These are phyloP conservation scores for Pristiophorus japonicus DNA, from an alignment of 2,113 vertebrate genomes.

Conservation along the genomic window DNA sequence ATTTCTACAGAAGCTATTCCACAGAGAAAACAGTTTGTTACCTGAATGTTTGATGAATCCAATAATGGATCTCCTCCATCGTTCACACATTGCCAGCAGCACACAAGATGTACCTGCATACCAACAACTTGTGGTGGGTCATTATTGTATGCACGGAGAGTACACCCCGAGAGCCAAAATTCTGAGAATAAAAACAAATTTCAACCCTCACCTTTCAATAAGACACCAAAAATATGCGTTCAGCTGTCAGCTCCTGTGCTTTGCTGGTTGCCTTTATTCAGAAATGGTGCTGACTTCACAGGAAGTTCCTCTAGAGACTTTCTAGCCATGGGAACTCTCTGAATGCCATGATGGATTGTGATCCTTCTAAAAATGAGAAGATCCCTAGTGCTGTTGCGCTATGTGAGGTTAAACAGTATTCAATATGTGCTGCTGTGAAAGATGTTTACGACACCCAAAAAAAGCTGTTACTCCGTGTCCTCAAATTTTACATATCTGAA, in stretches of 20 bases:
- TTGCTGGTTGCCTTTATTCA: constrained; percentile 37
- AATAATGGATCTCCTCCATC: not conserved
- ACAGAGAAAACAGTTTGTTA: not conserved
- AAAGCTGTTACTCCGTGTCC: constrained; percentile 49
- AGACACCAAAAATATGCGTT: constrained; percentile 11
- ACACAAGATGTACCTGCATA: not conserved
- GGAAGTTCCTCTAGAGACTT: constrained; percentile 40
- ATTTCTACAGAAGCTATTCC: constrained; percentile 6
- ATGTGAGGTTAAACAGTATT: constrained; percentile 63
- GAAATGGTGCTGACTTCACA: constrained; percentile 40
- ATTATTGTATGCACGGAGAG: too few relatives aligned
- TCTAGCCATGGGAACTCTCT: constrained; percentile 41
- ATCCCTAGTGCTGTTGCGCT: constrained; percentile 48
- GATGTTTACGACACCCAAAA: constrained; percentile 51
- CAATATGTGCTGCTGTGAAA: constrained; percentile 52
- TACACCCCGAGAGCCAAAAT: not conserved
- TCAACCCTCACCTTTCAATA: not conserved
- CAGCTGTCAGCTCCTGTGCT: not conserved
- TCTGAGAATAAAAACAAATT: not conserved
- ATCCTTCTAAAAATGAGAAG: constrained; percentile 52
- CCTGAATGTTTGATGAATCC: constrained; percentile 23
- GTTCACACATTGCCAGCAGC: not conserved
- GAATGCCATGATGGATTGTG: constrained; percentile 59
- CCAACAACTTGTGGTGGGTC: not conserved
- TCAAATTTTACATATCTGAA: constrained; percentile 46